phyloP scores from a whole-genome alignment of 2,797 vertebrate species.

The Dermochelys coriacea region DNA sequence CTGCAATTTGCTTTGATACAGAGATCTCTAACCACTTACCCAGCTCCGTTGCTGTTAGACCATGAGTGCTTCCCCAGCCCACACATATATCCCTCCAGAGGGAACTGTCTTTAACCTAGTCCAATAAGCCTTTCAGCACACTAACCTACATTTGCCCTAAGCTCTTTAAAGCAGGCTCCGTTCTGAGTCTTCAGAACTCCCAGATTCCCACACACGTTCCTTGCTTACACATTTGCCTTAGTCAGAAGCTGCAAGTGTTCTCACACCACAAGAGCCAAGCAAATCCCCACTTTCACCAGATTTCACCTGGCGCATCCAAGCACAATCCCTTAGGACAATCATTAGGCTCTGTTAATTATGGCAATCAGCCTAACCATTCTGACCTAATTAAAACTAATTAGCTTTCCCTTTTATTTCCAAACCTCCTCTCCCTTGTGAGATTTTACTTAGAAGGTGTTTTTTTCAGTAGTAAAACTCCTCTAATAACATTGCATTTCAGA shows the following conservation, averaged over 20 bases:
- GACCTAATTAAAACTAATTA: constrained; percentile 79
- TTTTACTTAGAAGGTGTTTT: not conserved
- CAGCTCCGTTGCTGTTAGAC: accelerated
- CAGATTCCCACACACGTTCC: accelerated
- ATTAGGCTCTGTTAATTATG: constrained; percentile 76
- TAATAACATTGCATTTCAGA: not conserved
- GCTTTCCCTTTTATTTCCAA: constrained; percentile 71
- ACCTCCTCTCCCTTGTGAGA: constrained; percentile 47
- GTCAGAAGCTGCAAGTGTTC: not conserved
- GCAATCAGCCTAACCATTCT: constrained; percentile 68
- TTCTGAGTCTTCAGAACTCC: accelerated
- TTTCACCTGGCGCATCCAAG: constrained; percentile 7
- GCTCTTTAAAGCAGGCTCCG: accelerated
- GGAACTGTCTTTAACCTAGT: accelerated
- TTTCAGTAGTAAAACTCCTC: not conserved
- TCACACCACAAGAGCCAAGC: not conserved
- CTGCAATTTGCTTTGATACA: not conserved
- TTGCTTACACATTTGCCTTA: not conserved
- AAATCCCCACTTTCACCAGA: not conserved
- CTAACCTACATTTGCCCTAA: not conserved
- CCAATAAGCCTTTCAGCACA: not conserved
- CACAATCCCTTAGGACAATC: constrained; percentile 45
- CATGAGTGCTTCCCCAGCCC: not conserved
- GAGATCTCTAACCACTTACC: not conserved
- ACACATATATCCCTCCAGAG: accelerated